Base-by-base conservation (phyloP, 2,888 invertebrate genomes). In the Fissipunctia ypsillon region DNA sequence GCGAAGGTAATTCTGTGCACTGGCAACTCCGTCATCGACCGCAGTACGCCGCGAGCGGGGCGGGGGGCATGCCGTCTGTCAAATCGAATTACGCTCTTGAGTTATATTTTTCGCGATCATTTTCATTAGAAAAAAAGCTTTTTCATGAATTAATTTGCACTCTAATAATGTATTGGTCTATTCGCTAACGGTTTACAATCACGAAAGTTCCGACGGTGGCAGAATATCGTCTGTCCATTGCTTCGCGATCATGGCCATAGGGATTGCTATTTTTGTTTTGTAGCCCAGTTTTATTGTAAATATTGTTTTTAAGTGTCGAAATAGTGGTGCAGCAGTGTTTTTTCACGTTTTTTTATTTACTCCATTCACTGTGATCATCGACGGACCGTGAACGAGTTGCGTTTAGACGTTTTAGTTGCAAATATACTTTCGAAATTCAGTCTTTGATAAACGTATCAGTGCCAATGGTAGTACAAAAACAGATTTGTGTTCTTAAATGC, bases 241-340 rank as follows among this genome's bases (percentile, higher is more conserved):
- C 80, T 50, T 69, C 45, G 81, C 69, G 74, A 75, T 67, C 87
- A 86, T 80, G 75, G 87, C 84, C 85, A 79, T 86, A 85, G 84
- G 84, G 87, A 88, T 83, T 84, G 87, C 95, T 95, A 96, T 96
- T 96, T 95, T 95, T 93, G 93, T 95, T 94, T 79, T 90, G 91
- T 90, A 94, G 93, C 93, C 92, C 92, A 93, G 90, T 93, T 94
- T 90, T 90, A 92, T 91, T 89, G 93, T 95, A 95, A 94, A 95
- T 95, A 95, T 94, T 95, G 94, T 94, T 93, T 93, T 93, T 91
- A 84, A 88, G 90, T 94, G 92, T 92, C 89, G 94, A 92, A 94
- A 90, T 85, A 78, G 83, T 87, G 90, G 86, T 91, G 89, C 89
- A 89, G 88, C 89, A 84, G 73, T 81, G 72, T 80, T 80, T 81